Evolutionary conservation across 2,797 vertebrate species (phyloP).

Genomic region (Sebastiscus albofasciatus): DNA sequence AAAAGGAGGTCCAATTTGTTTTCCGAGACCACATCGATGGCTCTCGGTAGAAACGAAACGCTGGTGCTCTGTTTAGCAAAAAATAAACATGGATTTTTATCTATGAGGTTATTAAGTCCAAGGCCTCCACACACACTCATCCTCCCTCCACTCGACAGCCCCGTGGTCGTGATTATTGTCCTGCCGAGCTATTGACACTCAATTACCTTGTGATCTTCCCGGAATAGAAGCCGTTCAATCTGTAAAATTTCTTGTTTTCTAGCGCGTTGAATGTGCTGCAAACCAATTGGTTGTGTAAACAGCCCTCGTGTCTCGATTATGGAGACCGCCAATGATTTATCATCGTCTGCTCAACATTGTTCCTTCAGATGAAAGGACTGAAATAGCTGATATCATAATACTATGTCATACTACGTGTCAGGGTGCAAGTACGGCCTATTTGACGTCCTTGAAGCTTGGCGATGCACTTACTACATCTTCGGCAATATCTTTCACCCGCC

Average conservation of each 20-base stretch:
- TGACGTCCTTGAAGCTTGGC: not conserved
- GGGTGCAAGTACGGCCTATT: not conserved
- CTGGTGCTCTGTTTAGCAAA: conserved; percentile 24
- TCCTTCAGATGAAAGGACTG: conserved; percentile 1
- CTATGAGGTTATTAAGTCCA: conserved; percentile 57
- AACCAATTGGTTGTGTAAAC: conserved; percentile 31
- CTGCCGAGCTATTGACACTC: conserved; percentile 56
- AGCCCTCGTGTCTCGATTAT: conserved; percentile 3
- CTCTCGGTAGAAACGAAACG: conserved; percentile 29
- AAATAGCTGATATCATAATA: not conserved
- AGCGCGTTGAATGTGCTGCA: not conserved
- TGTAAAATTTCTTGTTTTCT: conserved; percentile 26
- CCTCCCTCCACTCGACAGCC: conserved; percentile 3
- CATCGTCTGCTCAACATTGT: not conserved
- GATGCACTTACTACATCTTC: not conserved
- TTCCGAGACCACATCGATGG: conserved; percentile 35
- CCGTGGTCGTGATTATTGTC: conserved; percentile 48
- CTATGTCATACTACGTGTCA: not conserved
- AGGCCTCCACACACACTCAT: conserved; percentile 20
- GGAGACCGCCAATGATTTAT: conserved; percentile 7
- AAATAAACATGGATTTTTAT: conserved; percentile 65
- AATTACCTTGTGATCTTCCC: conserved; percentile 53
- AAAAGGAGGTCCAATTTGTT: conserved; percentile 37
- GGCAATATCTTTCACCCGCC: not conserved
- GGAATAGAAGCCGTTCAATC: conserved; percentile 39